These are phyloP conservation scores for Colius striatus DNA, from an alignment of 2,113 vertebrate species.

Conservation along the genomic window DNA sequence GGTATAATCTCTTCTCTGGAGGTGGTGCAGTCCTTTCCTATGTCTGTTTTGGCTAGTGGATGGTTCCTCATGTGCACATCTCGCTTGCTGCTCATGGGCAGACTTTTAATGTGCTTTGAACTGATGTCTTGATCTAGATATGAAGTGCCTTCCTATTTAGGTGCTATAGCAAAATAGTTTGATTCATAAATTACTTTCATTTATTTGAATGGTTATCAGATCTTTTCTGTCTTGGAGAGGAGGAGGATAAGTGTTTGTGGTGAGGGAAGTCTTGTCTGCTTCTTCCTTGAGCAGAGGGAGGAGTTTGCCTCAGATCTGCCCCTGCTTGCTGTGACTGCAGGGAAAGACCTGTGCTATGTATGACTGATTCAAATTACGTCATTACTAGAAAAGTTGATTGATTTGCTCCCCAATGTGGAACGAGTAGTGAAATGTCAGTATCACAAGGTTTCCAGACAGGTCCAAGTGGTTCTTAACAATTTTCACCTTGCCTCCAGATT, in stretches of 20 bases:
- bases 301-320: neutral
- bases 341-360: neutral
- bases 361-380: neutral
- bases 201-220: neutral
- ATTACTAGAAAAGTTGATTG: neutral
- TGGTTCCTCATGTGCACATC: neutral
- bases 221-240: neutral
- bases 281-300: neutral
- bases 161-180: slow-evolving; percentile 7
- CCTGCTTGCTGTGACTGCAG: neutral
- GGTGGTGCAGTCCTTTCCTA: neutral
- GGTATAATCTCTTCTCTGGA: neutral
- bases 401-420: neutral
- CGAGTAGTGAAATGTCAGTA: neutral
- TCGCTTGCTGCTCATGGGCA: neutral
- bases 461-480: neutral
- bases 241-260: neutral
- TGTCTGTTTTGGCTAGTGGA: neutral
- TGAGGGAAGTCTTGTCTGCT: neutral
- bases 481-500: neutral
- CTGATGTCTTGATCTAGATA: neutral
- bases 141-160: slow-evolving; percentile 46
- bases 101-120: neutral
- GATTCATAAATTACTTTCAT: neutral
- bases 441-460: neutral